Percentiles rank a stretch among this genome's conserved stretches.
These are phyloP conservation scores for Seriola quinqueradiata DNA, from an alignment of 2,113 vertebrate genomes.

Conservation along the genomic window DNA sequence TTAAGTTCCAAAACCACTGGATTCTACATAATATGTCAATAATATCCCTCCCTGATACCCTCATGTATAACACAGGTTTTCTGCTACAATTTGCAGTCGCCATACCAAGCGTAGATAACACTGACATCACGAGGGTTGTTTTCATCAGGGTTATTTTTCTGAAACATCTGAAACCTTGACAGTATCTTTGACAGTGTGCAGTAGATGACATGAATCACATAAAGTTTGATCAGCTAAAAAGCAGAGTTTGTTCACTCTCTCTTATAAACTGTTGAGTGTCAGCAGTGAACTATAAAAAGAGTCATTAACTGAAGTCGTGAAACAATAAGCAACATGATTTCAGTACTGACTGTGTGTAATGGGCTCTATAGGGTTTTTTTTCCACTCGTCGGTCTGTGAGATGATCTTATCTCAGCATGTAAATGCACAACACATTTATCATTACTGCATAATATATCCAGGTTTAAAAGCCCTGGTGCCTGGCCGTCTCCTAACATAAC, in stretches of 20 bases:
- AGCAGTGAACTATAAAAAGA: constrained; percentile 6
- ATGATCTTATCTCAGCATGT: constrained; percentile 24
- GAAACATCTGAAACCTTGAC: not conserved
- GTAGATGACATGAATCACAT: not conserved
- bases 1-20: not conserved
- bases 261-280: not conserved
- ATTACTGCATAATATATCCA: constrained; percentile 51
- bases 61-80: not conserved
- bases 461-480: constrained; percentile 77
- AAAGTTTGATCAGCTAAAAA: not conserved
- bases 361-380: constrained; percentile 32
- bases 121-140: not conserved
- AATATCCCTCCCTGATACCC: not conserved
- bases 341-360: constrained; percentile 1
- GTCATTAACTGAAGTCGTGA: not conserved
- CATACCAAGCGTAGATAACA: not conserved
- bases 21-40: not conserved
- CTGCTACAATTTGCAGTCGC: not conserved
- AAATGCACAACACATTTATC: constrained; percentile 22
- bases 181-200: not conserved
- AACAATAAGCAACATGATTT: constrained; percentile 8
- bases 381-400: constrained; percentile 17
- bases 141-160: not conserved
- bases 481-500: constrained; percentile 60
- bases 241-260: not conserved